Percentiles rank a stretch among this genome's conserved stretches.
Conservation (phyloP, 2,797 vertebrate species). For the Urophycis tenuis region DNA sequence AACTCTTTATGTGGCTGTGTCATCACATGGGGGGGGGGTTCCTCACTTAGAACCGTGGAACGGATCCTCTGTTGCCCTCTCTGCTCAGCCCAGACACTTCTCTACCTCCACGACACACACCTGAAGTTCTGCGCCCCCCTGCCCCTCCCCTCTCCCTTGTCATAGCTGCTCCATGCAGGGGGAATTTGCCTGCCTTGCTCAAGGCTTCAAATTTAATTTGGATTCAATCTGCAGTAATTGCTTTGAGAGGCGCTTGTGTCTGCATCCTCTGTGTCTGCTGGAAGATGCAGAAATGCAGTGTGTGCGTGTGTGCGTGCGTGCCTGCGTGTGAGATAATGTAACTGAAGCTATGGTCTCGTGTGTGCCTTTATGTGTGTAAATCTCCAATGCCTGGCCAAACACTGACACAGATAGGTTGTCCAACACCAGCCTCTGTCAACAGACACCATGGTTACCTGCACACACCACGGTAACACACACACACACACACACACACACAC, state of each 20-base stretch:
- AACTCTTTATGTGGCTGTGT: background rate
- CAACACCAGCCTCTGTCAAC: conserved; percentile 52
- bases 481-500: background rate
- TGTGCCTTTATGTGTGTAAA: conserved; percentile 32
- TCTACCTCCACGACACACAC: conserved; percentile 47
- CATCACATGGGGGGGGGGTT: background rate
- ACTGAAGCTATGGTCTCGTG: conserved; percentile 24
- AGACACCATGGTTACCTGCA: conserved; percentile 43
- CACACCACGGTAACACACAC: conserved; percentile 47
- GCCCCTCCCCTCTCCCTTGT: conserved; percentile 50
- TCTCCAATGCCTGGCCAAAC: conserved; percentile 48
- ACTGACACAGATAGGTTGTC: conserved; percentile 60
- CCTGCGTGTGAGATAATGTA: conserved; percentile 37
- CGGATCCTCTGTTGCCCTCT: background rate
- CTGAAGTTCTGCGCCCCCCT: conserved; percentile 45
- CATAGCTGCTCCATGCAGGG: conserved; percentile 62
- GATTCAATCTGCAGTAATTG: conserved; percentile 78
- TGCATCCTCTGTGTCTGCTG: conserved; percentile 56
- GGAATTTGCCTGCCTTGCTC: conserved; percentile 63
- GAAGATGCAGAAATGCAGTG: conserved; percentile 25
- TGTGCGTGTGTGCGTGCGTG: conserved; percentile 15
- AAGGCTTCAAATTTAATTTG: conserved; percentile 77
- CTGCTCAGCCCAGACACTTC: conserved; percentile 51
- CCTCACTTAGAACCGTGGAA: background rate
- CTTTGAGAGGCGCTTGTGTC: conserved; percentile 69